These are phyloP conservation scores for Laodelphax striatellus DNA, from an alignment of 1,140 invertebrate species.

Conservation along the genomic window DNA sequence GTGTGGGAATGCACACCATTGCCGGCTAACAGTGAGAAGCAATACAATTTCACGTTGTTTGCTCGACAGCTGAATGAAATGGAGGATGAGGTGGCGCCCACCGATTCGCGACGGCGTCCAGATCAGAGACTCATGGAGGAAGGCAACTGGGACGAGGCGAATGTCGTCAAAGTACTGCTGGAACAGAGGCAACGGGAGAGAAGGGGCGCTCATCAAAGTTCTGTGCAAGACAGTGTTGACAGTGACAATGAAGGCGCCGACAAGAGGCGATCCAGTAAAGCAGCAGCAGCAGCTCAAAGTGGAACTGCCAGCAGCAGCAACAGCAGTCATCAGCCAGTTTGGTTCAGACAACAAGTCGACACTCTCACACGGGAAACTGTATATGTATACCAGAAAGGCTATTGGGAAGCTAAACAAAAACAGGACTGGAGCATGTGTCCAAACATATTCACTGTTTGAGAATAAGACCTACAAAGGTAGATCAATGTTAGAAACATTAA, in stretches of 20 bases:
- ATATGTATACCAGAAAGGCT: slow-evolving; percentile 75
- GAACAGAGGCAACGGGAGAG: slow-evolving; percentile 87
- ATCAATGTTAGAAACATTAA: no score
- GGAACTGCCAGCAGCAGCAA: background rate
- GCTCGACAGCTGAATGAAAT: slow-evolving; percentile 94
- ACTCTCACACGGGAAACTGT: slow-evolving; percentile 64
- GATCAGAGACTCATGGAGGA: slow-evolving; percentile 97
- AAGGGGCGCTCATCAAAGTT: slow-evolving; percentile 56
- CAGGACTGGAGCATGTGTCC: slow-evolving; percentile 86
- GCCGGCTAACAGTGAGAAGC: slow-evolving; percentile 56
- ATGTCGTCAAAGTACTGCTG: slow-evolving; percentile 73
- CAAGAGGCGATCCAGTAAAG: background rate
- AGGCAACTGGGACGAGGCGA: slow-evolving; percentile 93
- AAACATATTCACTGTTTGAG: slow-evolving; percentile 55
- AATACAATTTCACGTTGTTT: slow-evolving; percentile 66
- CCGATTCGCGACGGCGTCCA: slow-evolving; percentile 80
- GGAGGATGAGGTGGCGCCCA: slow-evolving; percentile 86
- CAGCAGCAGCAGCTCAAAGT: background rate
- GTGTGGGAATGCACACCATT: slow-evolving; percentile 76
- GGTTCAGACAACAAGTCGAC: slow-evolving; percentile 81
- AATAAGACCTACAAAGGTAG: no score
- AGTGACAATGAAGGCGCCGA: slow-evolving; percentile 33
- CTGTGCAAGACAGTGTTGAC: no score
- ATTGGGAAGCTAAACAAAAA: slow-evolving; percentile 84
- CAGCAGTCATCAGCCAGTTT: slow-evolving; percentile 65